Percentiles rank a stretch among this genome's conserved stretches.
Conservation (phyloP, 1,140 invertebrate genomes). For the Papilio machaon region DNA sequence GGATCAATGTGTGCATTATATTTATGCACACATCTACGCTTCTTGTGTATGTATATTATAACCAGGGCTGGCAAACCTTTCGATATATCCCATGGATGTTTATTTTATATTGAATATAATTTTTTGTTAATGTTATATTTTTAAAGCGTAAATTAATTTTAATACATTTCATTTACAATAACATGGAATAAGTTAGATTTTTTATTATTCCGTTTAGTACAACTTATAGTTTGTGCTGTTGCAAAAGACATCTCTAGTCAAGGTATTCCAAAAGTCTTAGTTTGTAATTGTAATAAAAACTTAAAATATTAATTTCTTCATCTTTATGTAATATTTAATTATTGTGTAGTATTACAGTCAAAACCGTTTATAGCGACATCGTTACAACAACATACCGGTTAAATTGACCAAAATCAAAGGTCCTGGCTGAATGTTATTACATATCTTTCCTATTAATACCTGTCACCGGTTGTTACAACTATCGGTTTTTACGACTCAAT, state of each 20-base stretch:
- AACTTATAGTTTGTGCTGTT: conserved; percentile 34
- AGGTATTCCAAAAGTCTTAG: conserved; percentile 41
- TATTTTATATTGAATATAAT: not conserved
- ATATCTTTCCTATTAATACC: too few relatives aligned
- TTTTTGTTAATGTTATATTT: conserved; percentile 12
- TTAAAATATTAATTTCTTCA: not conserved
- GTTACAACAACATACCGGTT: too few relatives aligned
- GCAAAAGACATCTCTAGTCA: conserved; percentile 62
- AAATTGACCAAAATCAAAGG: too few relatives aligned
- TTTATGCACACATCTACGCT: not conserved
- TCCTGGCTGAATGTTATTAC: too few relatives aligned
- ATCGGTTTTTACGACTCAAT: too few relatives aligned
- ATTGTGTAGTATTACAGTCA: conserved; percentile 1
- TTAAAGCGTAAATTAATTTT: not conserved
- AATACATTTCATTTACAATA: too few relatives aligned
- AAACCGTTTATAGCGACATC: too few relatives aligned
- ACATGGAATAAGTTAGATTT: not conserved
- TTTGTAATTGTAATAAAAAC: conserved; percentile 42
- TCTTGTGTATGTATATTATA: not conserved
- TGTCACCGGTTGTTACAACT: too few relatives aligned
- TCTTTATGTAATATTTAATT: not conserved
- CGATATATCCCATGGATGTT: not conserved
- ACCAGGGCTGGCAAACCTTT: not conserved
- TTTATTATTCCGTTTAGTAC: not conserved
- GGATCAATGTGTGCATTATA: not conserved